These are phyloP conservation scores for Drosophila mayri DNA, from an alignment of 1,140 invertebrate species.

Conservation along the genomic window DNA sequence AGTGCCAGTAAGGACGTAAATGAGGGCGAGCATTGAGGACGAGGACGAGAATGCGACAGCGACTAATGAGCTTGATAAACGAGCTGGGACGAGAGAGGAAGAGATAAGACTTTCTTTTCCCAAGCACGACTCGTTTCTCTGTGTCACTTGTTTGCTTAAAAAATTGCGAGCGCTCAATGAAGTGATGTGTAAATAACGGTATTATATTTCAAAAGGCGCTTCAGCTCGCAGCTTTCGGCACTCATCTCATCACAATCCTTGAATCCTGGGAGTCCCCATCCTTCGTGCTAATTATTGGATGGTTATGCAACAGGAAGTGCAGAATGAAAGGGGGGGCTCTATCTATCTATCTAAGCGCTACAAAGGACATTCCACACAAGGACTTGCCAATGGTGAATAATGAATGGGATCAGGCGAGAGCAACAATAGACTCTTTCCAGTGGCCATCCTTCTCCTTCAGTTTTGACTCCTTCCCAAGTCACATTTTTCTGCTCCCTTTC, in stretches of 20 bases:
- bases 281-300: constrained; percentile 58
- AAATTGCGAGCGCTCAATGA: constrained; percentile 51
- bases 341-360: constrained; percentile 22
- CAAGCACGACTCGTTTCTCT: constrained; percentile 2
- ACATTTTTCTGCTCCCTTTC: constrained; percentile 21
- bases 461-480: neutral
- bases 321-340: neutral
- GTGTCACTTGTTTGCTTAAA: constrained; percentile 45
- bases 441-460: neutral
- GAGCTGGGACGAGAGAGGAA: constrained; percentile 31
- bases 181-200: constrained; percentile 74
- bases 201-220: constrained; percentile 43
- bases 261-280: neutral
- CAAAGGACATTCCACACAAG: constrained; percentile 51
- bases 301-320: constrained; percentile 46
- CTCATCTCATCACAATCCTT: neutral
- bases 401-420: constrained; percentile 36
- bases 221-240: neutral
- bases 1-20: constrained; percentile 1
- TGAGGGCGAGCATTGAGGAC: constrained; percentile 21
- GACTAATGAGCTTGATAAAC: constrained; percentile 62
- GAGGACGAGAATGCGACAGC: constrained; percentile 42
- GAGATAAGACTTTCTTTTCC: constrained; percentile 24
- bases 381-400: constrained; percentile 54
- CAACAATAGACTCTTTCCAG: constrained; percentile 30